A percentile compares a stretch with the other conserved stretches of the same genome.
phyloP scores from a whole-genome alignment of 92 coral and sea anemone genomes.

The Diadumene lineata region DNA sequence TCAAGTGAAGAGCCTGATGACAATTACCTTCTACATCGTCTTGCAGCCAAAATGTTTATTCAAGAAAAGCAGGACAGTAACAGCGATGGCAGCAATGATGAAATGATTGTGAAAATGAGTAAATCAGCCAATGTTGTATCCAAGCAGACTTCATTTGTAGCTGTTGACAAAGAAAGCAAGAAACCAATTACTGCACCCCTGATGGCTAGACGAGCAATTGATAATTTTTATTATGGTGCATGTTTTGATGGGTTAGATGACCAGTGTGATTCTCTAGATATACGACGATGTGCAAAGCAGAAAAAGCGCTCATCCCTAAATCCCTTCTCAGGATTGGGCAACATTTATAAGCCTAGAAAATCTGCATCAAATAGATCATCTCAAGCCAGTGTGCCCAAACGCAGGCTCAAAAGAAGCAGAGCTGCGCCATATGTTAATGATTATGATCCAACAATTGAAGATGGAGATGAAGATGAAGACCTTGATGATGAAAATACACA shows the following conservation, averaged over 20 bases:
- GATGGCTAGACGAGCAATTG: not conserved
- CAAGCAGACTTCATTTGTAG: slow-evolving; percentile 69
- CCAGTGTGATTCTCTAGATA: slow-evolving; percentile 6
- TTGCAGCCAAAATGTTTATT: slow-evolving; percentile 57
- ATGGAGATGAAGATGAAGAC: too few species aligned
- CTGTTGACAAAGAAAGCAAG: slow-evolving; percentile 56
- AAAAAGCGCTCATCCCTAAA: not conserved
- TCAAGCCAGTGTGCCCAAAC: too few species aligned
- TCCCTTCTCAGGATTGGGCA: not conserved
- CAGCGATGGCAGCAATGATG: slow-evolving; percentile 6
- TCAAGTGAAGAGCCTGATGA: not conserved
- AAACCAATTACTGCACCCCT: slow-evolving; percentile 30
- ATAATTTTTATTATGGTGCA: too few species aligned
- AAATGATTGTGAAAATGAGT: slow-evolving; percentile 49
- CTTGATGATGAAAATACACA: too few species aligned
- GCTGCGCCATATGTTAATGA: too few species aligned
- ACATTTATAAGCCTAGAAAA: too few species aligned
- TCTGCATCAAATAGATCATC: too few species aligned
- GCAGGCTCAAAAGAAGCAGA: too few species aligned
- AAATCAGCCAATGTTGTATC: slow-evolving; percentile 66
- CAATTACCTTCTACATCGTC: slow-evolving; percentile 47
- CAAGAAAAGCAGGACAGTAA: slow-evolving; percentile 47
- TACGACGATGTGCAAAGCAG: not conserved
- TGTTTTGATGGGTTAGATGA: too few species aligned
- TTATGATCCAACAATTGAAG: too few species aligned